Conservation (phyloP, 2,888 invertebrate species). For the Agrotis exclamationis region DNA sequence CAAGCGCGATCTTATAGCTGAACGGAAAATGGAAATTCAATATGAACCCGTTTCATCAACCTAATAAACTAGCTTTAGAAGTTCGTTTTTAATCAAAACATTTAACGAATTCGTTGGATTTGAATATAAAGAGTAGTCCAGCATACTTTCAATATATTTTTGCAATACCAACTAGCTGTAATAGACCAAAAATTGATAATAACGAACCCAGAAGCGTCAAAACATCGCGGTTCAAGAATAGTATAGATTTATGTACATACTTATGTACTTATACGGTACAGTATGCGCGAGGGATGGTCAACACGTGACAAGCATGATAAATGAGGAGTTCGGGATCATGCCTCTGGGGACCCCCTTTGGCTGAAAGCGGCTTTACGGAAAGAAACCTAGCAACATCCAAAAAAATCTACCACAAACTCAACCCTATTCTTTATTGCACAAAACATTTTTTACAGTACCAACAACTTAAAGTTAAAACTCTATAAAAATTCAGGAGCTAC, state of each 20-base stretch:
- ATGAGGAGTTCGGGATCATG: slow-evolving; percentile 89
- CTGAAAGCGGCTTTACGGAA: slow-evolving; percentile 76
- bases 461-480: slow-evolving; percentile 69
- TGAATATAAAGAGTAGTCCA: not conserved
- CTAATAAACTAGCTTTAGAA: slow-evolving; percentile 32
- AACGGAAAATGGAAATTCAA: slow-evolving; percentile 41
- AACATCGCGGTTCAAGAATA: slow-evolving; percentile 61
- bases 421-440: slow-evolving; percentile 66
- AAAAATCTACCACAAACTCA: slow-evolving; percentile 66
- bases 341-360: slow-evolving; percentile 87
- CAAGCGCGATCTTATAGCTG: slow-evolving; percentile 9
- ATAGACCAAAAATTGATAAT: slow-evolving; percentile 43
- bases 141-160: not conserved
- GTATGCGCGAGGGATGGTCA: slow-evolving; percentile 89
- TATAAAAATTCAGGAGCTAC: slow-evolving; percentile 82
- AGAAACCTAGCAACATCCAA: slow-evolving; percentile 78
- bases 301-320: slow-evolving; percentile 90
- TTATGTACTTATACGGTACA: slow-evolving; percentile 79
- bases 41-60: slow-evolving; percentile 37
- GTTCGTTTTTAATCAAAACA: slow-evolving; percentile 38
- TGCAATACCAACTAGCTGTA: not conserved
- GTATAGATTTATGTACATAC: slow-evolving; percentile 73
- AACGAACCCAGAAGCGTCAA: slow-evolving; percentile 52
- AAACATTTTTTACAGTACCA: slow-evolving; percentile 61
- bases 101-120: slow-evolving; percentile 12